Conservation (phyloP, 1,140 invertebrate genomes). For the Drosophila insularis region DNA sequence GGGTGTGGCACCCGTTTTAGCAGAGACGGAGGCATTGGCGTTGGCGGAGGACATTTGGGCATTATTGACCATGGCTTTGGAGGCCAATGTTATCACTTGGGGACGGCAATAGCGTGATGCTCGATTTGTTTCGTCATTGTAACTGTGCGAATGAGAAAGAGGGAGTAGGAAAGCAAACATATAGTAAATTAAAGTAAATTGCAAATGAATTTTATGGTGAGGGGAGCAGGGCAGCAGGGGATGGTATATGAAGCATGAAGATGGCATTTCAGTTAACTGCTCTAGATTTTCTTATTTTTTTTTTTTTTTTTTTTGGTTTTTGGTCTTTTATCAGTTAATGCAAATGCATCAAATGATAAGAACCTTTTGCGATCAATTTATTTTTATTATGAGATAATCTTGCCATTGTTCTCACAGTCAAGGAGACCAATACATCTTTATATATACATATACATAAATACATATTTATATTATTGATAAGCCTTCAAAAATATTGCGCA, state of each 20-base stretch:
- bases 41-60: constrained; percentile 47
- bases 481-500: constrained; percentile 54
- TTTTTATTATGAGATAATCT: constrained; percentile 49
- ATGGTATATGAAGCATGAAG: neutral
- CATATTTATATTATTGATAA: constrained; percentile 54
- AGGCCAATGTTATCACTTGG: constrained; percentile 77
- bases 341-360: constrained; percentile 32
- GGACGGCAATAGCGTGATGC: constrained; percentile 77
- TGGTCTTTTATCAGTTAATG: constrained; percentile 22
- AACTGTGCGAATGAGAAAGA: constrained; percentile 40
- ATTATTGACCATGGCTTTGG: constrained; percentile 81
- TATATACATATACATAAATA: no score
- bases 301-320: neutral
- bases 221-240: no score
- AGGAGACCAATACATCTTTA: constrained; percentile 20
- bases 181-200: neutral
- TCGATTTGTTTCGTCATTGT: constrained; percentile 77
- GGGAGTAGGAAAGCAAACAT: neutral
- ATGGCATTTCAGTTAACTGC: neutral
- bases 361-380: constrained; percentile 10
- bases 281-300: constrained; percentile 6
- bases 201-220: neutral
- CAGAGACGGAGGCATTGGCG: neutral
- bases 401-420: constrained; percentile 38
- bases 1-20: constrained; percentile 53